Conservation (phyloP, 2,113 vertebrate genomes). For the Toxotes jaculatrix region DNA sequence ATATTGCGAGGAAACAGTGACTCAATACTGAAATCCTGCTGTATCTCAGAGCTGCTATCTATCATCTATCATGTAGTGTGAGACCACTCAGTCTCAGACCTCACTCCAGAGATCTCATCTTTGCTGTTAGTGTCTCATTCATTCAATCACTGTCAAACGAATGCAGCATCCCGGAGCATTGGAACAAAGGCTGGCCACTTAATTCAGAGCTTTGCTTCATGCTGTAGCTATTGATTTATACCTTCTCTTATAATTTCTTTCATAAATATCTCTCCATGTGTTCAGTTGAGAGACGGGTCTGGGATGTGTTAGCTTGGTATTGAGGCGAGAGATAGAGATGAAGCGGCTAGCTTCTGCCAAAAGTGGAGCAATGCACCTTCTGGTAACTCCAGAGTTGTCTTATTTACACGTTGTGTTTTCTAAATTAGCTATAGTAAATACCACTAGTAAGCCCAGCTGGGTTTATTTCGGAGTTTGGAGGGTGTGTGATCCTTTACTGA, state of each 20-base stretch:
- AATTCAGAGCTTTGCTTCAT: constrained; percentile 2
- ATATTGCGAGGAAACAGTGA: background rate
- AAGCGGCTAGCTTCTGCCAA: no score
- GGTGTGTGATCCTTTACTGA: no score
- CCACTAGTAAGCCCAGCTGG: no score
- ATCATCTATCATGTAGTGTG: constrained; percentile 31
- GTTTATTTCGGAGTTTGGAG: no score
- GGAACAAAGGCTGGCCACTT: background rate
- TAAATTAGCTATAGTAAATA: no score
- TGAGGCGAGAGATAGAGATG: no score
- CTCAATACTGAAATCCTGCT: constrained; percentile 3
- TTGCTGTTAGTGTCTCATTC: background rate
- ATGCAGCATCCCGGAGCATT: background rate
- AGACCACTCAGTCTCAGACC: constrained; percentile 1
- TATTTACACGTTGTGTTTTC: no score
- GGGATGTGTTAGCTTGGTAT: no score
- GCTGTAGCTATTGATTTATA: background rate
- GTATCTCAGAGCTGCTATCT: constrained; percentile 4
- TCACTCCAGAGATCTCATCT: constrained; percentile 29
- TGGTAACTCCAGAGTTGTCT: no score
- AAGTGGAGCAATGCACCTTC: no score
- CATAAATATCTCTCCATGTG: no score
- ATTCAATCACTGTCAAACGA: constrained; percentile 19
- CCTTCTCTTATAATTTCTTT: background rate
- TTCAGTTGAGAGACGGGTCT: no score